A percentile compares a stretch with the other conserved stretches of the same genome.
These are phyloP conservation scores for Petrocephalus schoutedeni DNA, from an alignment of 2,797 vertebrate genomes.

Conservation along the genomic window DNA sequence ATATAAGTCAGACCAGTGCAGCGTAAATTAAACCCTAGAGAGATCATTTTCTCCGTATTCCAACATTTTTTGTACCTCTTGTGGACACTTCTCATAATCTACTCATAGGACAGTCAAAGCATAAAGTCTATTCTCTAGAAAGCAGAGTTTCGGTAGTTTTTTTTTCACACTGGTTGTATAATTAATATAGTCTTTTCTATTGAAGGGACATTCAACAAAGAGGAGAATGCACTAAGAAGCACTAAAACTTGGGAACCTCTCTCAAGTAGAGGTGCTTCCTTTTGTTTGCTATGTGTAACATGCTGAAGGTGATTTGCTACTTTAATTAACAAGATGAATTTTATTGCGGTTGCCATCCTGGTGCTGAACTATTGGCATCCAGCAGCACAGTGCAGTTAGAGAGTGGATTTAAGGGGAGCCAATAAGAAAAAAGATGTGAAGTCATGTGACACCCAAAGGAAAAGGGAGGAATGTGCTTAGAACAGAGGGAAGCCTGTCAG, in stretches of 20 bases:
- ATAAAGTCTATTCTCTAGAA: background rate
- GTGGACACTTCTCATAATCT: background rate
- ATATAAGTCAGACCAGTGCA: no score
- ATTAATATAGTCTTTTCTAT: background rate
- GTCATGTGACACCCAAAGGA: constrained; percentile 1
- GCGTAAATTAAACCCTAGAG: background rate
- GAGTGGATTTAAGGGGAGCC: background rate
- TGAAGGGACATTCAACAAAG: background rate
- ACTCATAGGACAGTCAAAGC: background rate
- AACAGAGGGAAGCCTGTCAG: background rate
- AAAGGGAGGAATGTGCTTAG: background rate
- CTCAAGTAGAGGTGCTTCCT: background rate
- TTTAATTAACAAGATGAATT: constrained; percentile 13
- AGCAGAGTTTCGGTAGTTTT: background rate
- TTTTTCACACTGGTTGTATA: background rate
- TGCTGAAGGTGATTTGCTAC: constrained; percentile 1
- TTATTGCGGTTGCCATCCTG: background rate
- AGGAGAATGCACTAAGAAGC: background rate
- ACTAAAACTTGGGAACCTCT: background rate
- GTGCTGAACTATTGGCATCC: background rate
- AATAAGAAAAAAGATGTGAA: constrained; percentile 9
- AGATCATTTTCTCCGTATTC: background rate
- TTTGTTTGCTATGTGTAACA: background rate
- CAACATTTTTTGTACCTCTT: background rate
- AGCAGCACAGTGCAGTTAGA: background rate